A percentile compares a stretch with the other conserved stretches of the same genome.
phyloP scores from a whole-genome alignment of 1,140 invertebrate species.

The Aplysia californica region DNA sequence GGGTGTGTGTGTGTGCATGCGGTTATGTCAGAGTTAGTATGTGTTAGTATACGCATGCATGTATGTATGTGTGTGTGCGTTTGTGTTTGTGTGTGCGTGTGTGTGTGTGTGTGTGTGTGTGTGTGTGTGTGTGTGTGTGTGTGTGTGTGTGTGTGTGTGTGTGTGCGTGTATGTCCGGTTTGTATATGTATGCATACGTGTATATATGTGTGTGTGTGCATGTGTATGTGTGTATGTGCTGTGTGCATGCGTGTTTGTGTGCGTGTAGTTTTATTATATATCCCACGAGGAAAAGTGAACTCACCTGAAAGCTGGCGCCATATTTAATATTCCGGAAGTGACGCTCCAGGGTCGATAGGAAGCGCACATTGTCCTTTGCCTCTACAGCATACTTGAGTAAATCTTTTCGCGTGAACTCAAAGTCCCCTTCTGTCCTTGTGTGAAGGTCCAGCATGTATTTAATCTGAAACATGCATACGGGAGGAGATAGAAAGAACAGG shows the following conservation, averaged over 20 bases:
- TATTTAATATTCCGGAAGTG: constrained; percentile 84
- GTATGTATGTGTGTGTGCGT: neutral
- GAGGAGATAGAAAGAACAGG: neutral
- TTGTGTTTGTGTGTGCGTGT: too few species aligned
- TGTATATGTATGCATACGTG: neutral
- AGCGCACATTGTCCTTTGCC: constrained; percentile 85
- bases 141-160: neutral
- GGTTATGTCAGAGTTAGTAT: too few species aligned
- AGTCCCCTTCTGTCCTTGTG: constrained; percentile 62
- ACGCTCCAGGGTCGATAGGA: constrained; percentile 81
- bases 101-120: neutral
- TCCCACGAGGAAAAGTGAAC: too few species aligned
- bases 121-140: neutral
- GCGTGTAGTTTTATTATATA: too few species aligned
- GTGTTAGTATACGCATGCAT: too few species aligned
- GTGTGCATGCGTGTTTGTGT: neutral
- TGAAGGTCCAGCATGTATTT: constrained; percentile 73
- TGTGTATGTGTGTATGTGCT: neutral
- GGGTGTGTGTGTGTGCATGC: too few species aligned
- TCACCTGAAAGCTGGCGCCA: constrained; percentile 75
- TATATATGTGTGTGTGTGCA: neutral
- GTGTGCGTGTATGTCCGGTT: neutral
- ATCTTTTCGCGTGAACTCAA: constrained; percentile 71
- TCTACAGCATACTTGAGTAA: constrained; percentile 78
- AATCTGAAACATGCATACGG: constrained; percentile 64